A percentile compares a stretch with the other conserved stretches of the same genome.
These are phyloP conservation scores for Diorhabda elongata DNA, from an alignment of 1,140 invertebrate species.

Conservation along the genomic window DNA sequence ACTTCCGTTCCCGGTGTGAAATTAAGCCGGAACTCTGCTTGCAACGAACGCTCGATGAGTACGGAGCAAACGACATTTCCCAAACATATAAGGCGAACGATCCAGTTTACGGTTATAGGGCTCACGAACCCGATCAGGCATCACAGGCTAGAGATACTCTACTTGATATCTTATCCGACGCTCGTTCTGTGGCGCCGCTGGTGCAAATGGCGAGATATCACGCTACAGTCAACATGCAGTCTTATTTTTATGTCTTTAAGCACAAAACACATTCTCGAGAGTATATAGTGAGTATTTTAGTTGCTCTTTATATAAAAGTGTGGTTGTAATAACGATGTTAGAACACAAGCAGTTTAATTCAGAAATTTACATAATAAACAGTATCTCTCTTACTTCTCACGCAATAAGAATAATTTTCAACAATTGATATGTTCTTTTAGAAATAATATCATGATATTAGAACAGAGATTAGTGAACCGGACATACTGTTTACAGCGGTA, in stretches of 20 bases:
- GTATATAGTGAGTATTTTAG: slow-evolving; percentile 57
- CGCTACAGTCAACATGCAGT: slow-evolving; percentile 65
- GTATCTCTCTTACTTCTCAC: too few relatives aligned
- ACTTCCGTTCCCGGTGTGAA: slow-evolving; percentile 63
- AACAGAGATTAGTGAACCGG: too few relatives aligned
- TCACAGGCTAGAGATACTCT: slow-evolving; percentile 65
- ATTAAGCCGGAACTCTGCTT: slow-evolving; percentile 58
- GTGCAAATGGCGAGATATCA: slow-evolving; percentile 70
- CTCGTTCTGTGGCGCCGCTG: slow-evolving; percentile 69
- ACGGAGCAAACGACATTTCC: slow-evolving; percentile 46
- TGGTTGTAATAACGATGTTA: too few relatives aligned
- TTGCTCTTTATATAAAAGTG: too few relatives aligned
- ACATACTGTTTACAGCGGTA: too few relatives aligned
- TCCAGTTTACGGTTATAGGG: slow-evolving; percentile 8
- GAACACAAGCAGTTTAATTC: too few relatives aligned
- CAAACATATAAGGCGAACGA: slow-evolving; percentile 20
- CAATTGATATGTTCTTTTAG: too few relatives aligned
- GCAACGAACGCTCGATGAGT: slow-evolving; percentile 64
- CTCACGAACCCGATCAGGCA: slow-evolving; percentile 49
- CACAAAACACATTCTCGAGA: slow-evolving; percentile 74
- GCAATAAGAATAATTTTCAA: too few relatives aligned
- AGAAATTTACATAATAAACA: too few relatives aligned
- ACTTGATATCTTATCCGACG: slow-evolving; percentile 84
- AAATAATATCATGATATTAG: too few relatives aligned
- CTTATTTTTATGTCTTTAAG: slow-evolving; percentile 86